Conservation (phyloP, 1,140 invertebrate species). For the Brachionus rubens region DNA sequence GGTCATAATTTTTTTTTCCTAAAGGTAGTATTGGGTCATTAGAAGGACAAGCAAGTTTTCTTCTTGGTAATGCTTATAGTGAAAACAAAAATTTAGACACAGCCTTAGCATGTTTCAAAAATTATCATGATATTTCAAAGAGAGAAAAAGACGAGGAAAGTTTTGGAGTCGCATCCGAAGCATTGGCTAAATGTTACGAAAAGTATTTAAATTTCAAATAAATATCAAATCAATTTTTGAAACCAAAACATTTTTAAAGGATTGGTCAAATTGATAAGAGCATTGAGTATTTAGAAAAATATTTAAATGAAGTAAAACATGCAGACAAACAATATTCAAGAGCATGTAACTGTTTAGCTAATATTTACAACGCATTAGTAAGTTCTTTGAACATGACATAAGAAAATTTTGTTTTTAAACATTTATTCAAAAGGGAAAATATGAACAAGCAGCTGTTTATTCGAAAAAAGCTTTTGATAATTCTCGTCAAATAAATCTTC, state of each 20-base stretch:
- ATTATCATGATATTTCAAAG: conserved; percentile 11
- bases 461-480: conserved; percentile 39
- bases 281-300: conserved; percentile 45
- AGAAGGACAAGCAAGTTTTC: conserved; percentile 36
- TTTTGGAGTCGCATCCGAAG: conserved; percentile 28
- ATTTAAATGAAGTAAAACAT: conserved; percentile 21
- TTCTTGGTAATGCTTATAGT: conserved; percentile 19
- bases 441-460: conserved; percentile 31
- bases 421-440: conserved; percentile 8
- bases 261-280: conserved; percentile 18
- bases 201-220: neutral
- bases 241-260: neutral
- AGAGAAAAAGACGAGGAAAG: conserved; percentile 21
- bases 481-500: conserved; percentile 19
- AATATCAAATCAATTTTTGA: neutral
- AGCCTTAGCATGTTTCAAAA: conserved; percentile 19
- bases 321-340: conserved; percentile 20
- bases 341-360: conserved; percentile 27
- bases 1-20: neutral
- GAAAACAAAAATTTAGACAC: conserved; percentile 17
- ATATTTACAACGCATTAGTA: conserved; percentile 27
- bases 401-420: neutral
- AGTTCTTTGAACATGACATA: too few species aligned
- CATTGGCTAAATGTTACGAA: conserved; percentile 43
- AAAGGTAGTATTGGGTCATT: conserved; percentile 33